Evolutionary conservation across 2,888 invertebrate species (phyloP), one percentile per base, ranked within the genome.

Genomic region (Fabriciana adippe): DNA sequence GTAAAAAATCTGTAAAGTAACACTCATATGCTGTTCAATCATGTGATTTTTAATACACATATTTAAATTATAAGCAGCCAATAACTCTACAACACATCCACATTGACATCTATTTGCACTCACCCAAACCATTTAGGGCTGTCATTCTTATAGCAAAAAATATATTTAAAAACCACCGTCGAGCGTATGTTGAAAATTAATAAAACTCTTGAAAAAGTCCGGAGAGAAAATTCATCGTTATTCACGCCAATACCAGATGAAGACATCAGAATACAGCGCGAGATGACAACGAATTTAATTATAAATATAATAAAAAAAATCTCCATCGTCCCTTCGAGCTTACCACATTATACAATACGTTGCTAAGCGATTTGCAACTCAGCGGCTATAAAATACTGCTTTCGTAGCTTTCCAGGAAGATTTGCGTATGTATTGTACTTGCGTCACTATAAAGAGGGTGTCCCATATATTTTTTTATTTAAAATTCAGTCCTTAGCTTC

Each of bases 271-370:
- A 81, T 81, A 82, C 82, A 84, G 82, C 85, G 86, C 86, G 86
- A 86, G 87, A 88, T 92, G 91, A 89, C 91, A 90, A 89, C 86
- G 83, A 89, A 90, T 91, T 92, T 92, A 92, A 92, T 92, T 92
- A 91, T 90, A 90, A 90, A 90, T 89, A 91, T 91, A 89, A 90
- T 90, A 91, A 70, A 89, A 89, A 87, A 89, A 85, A 86, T 81
- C 85, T 84, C 84, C 83, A 85, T 78, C 88, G 89, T 87, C 91
- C 90, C 89, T 88, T 87, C 82, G 79, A 73, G 35, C 35, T 41
- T 41, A 41, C 35, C 35, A 74, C 77, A 74, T 55, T 60, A 45
- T 54, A 66, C 78, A 81, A 78, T 79, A 73, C 75, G 76, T 77
- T 78, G 75, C 76, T 80, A 76, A 70, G 76, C 85, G 76, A 87